These are phyloP conservation scores for Leptopilina myrica DNA, from an alignment of 2,888 invertebrate genomes.

Conservation along the genomic window DNA sequence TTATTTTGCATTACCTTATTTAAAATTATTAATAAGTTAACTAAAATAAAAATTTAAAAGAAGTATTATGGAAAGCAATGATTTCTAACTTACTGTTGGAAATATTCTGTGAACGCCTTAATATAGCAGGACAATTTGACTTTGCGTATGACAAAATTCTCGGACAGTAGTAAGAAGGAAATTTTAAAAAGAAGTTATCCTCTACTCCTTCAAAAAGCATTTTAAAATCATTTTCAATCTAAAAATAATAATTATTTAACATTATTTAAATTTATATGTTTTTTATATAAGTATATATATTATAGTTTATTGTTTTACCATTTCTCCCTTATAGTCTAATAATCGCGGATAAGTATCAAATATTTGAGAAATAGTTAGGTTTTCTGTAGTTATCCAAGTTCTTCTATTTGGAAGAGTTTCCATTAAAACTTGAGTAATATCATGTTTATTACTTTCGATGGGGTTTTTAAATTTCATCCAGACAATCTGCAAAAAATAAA, in stretches of 20 bases:
- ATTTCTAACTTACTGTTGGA: neutral
- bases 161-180: slow-evolving; percentile 30
- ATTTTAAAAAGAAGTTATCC: slow-evolving; percentile 23
- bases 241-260: neutral
- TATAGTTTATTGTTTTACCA: slow-evolving; percentile 29
- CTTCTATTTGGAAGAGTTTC: slow-evolving; percentile 24
- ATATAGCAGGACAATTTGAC: slow-evolving; percentile 18
- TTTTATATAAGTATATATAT: neutral
- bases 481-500: neutral
- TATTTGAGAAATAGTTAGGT: slow-evolving; percentile 25
- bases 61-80: no score
- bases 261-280: neutral
- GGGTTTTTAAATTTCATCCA: neutral
- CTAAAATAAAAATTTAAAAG: no score
- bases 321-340: slow-evolving; percentile 36
- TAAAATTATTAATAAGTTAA: no score
- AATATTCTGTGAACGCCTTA: neutral
- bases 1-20: no score
- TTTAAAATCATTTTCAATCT: slow-evolving; percentile 36
- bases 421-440: neutral
- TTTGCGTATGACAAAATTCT: slow-evolving; percentile 40
- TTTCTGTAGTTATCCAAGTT: slow-evolving; percentile 24
- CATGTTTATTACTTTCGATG: neutral
- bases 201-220: slow-evolving; percentile 27
- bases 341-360: slow-evolving; percentile 28